Evolutionary conservation across 2,797 vertebrate genomes (phyloP).

Genomic region (Enteromius thamalakanensis): DNA sequence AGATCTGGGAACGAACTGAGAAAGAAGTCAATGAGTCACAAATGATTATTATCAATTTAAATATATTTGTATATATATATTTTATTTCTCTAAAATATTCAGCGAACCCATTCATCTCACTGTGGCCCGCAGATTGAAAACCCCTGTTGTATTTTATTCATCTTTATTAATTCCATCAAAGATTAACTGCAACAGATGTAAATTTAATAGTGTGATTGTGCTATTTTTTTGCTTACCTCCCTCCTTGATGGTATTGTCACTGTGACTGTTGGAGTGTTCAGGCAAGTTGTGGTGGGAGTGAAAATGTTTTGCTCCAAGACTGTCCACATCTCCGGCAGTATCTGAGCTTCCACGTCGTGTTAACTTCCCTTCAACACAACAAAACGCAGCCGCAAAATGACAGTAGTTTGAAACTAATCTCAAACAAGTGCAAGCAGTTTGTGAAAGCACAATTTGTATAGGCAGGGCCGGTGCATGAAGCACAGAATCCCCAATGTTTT

Average conservation of each 20-base stretch:
- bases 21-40: not conserved
- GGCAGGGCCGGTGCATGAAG: not conserved
- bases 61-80: not conserved
- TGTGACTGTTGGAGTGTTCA: slow-evolving; percentile 95
- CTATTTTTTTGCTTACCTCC: slow-evolving; percentile 67
- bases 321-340: slow-evolving; percentile 91
- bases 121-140: not conserved
- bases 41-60: not conserved
- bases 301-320: slow-evolving; percentile 89
- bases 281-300: slow-evolving; percentile 96
- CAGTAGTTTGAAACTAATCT: not conserved
- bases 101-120: not conserved
- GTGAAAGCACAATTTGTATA: not conserved
- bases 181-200: not conserved
- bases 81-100: not conserved
- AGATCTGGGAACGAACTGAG: slow-evolving; percentile 95
- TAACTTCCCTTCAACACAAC: slow-evolving; percentile 83
- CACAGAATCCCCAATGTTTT: not conserved
- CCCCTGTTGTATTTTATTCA: not conserved
- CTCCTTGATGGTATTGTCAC: slow-evolving; percentile 91
- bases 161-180: not conserved
- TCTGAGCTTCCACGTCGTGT: slow-evolving; percentile 93
- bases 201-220: not conserved
- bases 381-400: slow-evolving; percentile 18
- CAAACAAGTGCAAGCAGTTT: not conserved